A percentile compares a stretch with the other conserved stretches of the same genome.
Conservation (phyloP, 2,888 invertebrate species). For the Ophioninae sp. region DNA sequence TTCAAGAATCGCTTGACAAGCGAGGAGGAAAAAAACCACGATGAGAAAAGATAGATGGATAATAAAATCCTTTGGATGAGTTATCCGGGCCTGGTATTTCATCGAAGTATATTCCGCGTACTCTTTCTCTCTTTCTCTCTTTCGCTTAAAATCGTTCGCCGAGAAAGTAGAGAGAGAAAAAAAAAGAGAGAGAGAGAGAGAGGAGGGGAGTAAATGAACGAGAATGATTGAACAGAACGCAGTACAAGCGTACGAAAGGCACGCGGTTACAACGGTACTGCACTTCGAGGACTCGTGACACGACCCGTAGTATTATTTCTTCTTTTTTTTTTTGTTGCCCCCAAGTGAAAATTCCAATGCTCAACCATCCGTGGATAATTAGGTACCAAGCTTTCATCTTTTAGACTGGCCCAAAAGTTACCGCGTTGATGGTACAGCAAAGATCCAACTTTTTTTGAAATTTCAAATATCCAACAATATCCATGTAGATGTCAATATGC, state of each 20-base stretch:
- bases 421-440: too few species aligned
- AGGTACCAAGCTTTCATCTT: too few species aligned
- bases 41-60: conserved; percentile 12
- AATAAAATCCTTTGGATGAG: conserved; percentile 54
- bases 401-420: too few species aligned
- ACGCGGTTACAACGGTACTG: conserved; percentile 63
- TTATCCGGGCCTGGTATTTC: conserved; percentile 48
- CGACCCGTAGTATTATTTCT: conserved; percentile 53
- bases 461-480: too few species aligned
- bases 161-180: conserved; percentile 31
- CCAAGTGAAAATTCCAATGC: conserved; percentile 47
- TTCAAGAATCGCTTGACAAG: too few species aligned
- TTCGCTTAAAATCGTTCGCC: conserved; percentile 17
- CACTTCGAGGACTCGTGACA: conserved; percentile 57
- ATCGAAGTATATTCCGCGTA: conserved; percentile 39
- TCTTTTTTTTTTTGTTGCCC: conserved; percentile 50
- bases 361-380: not conserved
- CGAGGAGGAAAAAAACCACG: conserved; percentile 28
- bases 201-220: conserved; percentile 22
- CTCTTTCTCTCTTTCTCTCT: conserved; percentile 20
- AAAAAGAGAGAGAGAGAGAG: conserved; percentile 28
- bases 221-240: conserved; percentile 14
- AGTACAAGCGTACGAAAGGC: conserved; percentile 53
- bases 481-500: too few species aligned
- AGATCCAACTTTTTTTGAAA: too few species aligned